Evolutionary conservation across 2,797 vertebrate species (phyloP).

Genomic region (Cossypha niveicapilla): DNA sequence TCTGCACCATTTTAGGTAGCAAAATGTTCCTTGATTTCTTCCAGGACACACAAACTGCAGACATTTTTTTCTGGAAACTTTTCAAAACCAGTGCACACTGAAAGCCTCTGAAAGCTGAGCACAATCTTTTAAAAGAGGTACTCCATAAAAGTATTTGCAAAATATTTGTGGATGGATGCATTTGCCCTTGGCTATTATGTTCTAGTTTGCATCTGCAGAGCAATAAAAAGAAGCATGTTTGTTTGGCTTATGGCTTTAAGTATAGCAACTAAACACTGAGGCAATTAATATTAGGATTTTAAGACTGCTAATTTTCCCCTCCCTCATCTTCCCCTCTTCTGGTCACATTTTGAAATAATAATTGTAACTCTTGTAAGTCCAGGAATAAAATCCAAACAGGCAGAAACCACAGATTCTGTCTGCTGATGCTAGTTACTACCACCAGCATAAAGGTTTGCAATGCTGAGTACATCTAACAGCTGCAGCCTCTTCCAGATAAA

Average conservation of each 20-base stretch:
- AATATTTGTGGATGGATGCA: background rate
- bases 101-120: background rate
- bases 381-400: background rate
- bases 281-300: background rate
- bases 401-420: background rate
- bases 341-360: background rate
- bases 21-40: background rate
- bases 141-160: background rate
- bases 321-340: background rate
- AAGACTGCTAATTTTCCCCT: background rate
- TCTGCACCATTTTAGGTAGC: background rate
- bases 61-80: background rate
- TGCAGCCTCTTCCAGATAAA: constrained; percentile 19
- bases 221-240: background rate
- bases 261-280: background rate
- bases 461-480: constrained; percentile 3
- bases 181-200: background rate
- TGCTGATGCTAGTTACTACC: background rate
- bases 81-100: background rate
- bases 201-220: background rate
- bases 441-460: background rate
- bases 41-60: background rate
- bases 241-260: background rate
- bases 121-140: background rate
- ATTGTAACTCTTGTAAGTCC: background rate